Evolutionary conservation across 37 sponge, comb jelly and placozoan genomes (phyloP).

Genomic region (Hormiphora californensis): DNA sequence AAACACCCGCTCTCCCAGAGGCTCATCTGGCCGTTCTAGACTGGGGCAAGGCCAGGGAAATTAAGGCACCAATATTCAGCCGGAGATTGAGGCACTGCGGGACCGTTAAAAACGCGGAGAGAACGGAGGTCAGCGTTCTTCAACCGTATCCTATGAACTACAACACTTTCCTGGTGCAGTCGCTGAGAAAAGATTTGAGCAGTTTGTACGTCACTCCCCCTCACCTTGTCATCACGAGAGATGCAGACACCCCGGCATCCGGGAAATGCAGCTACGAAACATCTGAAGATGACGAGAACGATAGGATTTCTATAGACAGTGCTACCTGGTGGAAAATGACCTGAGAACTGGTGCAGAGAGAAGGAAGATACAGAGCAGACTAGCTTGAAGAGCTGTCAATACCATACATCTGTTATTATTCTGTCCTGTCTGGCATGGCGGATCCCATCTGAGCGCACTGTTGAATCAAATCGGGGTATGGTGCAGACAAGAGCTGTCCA

Average conservation of each 20-base stretch:
- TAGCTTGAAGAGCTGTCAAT: too few species aligned
- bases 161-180: constrained; percentile 46
- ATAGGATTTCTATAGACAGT: too few species aligned
- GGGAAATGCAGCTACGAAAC: too few species aligned
- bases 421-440: too few species aligned
- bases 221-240: constrained; percentile 6
- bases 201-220: background rate
- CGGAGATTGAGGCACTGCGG: background rate
- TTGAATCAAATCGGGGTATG: too few species aligned
- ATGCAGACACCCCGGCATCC: too few species aligned
- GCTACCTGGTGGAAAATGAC: too few species aligned
- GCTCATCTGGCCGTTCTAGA: constrained; percentile 45
- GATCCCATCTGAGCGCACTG: too few species aligned
- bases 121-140: constrained; percentile 33
- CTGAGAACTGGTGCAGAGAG: too few species aligned
- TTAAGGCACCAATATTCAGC: background rate
- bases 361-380: too few species aligned
- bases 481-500: too few species aligned
- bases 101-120: background rate
- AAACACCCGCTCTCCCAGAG: constrained; percentile 1
- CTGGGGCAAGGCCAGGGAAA: constrained; percentile 38
- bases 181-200: constrained; percentile 30
- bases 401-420: too few species aligned
- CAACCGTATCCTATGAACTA: constrained; percentile 49
- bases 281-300: background rate